These are phyloP conservation scores for Heliocidaris erythrogramma DNA, from an alignment of 35 echinoderm and acorn worm species.

Conservation along the genomic window DNA sequence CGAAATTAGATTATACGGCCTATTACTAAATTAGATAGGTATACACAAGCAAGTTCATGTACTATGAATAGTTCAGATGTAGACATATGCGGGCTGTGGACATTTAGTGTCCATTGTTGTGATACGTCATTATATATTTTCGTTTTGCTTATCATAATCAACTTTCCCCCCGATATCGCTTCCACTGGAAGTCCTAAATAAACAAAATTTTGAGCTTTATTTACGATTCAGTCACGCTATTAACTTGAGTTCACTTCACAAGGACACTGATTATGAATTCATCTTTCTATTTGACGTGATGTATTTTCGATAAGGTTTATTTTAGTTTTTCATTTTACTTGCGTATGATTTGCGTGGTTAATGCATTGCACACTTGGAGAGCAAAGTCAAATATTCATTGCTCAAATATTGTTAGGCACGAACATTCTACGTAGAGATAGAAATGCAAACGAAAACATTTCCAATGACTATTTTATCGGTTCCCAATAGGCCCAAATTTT, in stretches of 20 bases:
- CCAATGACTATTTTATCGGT: neutral
- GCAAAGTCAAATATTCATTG: neutral
- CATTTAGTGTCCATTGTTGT: neutral
- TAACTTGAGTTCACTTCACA: no score
- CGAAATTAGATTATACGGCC: conserved; percentile 29
- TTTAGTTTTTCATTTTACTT: neutral
- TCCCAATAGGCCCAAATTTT: neutral
- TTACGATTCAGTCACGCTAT: neutral
- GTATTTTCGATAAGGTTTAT: neutral
- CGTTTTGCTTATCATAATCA: neutral
- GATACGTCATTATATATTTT: neutral
- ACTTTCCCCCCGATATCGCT: neutral
- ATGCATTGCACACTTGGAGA: neutral
- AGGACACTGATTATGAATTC: neutral
- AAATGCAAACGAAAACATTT: neutral
- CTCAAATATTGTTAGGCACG: conserved; percentile 11
- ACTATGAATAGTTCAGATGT: neutral
- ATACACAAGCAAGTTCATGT: neutral
- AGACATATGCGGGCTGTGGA: neutral
- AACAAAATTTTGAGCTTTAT: neutral
- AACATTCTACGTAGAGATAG: neutral
- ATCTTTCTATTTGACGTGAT: neutral
- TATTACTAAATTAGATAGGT: conserved; percentile 43
- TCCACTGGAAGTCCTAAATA: neutral
- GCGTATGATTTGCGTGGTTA: neutral